Evolutionary conservation across 1,140 invertebrate species (phyloP).

Genomic region (Drosophila obscura): DNA sequence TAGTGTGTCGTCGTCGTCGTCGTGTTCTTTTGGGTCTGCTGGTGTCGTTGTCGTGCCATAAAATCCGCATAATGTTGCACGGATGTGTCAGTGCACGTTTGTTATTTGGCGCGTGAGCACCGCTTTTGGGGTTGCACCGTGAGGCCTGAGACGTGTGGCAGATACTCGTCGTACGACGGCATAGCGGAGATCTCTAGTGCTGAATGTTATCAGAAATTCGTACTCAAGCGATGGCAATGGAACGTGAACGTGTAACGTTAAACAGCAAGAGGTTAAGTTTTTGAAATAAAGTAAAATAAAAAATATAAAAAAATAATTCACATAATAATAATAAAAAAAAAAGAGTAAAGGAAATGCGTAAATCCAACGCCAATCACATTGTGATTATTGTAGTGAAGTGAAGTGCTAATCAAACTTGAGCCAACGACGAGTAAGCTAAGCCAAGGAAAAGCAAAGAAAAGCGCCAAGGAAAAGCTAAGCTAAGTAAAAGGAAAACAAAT

Average conservation of each 20-base stretch:
- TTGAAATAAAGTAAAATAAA: background rate
- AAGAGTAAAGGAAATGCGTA: too few species aligned
- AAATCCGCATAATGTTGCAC: slow-evolving; percentile 81
- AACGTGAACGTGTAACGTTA: too few species aligned
- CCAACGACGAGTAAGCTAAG: slow-evolving; percentile 8
- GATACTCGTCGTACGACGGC: slow-evolving; percentile 17
- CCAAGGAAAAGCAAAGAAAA: slow-evolving; percentile 13
- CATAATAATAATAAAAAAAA: too few species aligned
- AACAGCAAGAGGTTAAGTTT: slow-evolving; percentile 16
- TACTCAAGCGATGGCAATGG: too few species aligned
- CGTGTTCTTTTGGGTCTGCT: too few species aligned
- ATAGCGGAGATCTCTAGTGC: slow-evolving; percentile 32
- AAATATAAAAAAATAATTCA: too few species aligned
- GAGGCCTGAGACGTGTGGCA: background rate
- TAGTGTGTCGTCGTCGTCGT: too few species aligned
- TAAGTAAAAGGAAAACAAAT: slow-evolving; percentile 10
- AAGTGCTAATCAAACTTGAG: slow-evolving; percentile 66
- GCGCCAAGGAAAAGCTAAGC: slow-evolving; percentile 7
- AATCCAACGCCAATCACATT: slow-evolving; percentile 9
- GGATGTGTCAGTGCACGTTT: slow-evolving; percentile 82
- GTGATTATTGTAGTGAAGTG: slow-evolving; percentile 57
- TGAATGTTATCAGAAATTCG: slow-evolving; percentile 2
- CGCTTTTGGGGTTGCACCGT: slow-evolving; percentile 7
- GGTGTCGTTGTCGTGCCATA: slow-evolving; percentile 56
- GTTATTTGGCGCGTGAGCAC: slow-evolving; percentile 75